Evolutionary conservation across 2,797 vertebrate genomes (phyloP), one percentile per base, ranked within the genome.

Genomic region (Babyrousa celebensis): DNA sequence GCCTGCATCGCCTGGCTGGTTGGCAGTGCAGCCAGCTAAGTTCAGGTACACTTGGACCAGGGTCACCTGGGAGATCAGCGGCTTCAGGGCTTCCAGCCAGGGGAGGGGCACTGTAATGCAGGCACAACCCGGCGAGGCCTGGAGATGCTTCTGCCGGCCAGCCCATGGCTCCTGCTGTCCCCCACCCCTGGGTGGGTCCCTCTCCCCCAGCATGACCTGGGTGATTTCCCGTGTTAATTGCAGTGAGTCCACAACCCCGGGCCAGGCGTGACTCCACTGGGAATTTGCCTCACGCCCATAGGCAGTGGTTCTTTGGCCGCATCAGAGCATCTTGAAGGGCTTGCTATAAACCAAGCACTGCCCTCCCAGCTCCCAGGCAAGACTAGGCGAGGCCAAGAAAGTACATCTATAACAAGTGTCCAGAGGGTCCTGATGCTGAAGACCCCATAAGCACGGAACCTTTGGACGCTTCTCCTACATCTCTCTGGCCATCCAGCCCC

Each of bases 21-120:
- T 29, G 11, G 18, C 36, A 6, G 11, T 1, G 4, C 1, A 1
- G 1, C 20, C 16, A 0, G 20, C 36, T 6, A 12, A 32, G 12
- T 36, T 21, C 20, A 1, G 4, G 20, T 36, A 36, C 7, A 5
- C 25, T 25, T 43, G 79, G 14, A 18, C 96, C 97, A 97, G 43
- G 63, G 71, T 71, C 65, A 6, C 21, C 29, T 52, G 72, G 7
- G 15, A 1, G 29, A 29, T 60, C 60, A 63, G 70, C 23, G 60
- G 82, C n/a, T 54, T 52, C 23, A 0, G 74, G 36, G 12, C 54
- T 70, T 77, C 62, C n/a, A 3, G 77, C 17, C n/a, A 6, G 60
- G 75, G 29, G 20, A 16, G 6, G 63, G 62, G 43, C 43, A 5
- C 56, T 48, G 43, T 48, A 48, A 48, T 48, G 43, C 9, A 32